A percentile compares a stretch with the other conserved stretches of the same genome.
These are phyloP conservation scores for Alosa sapidissima DNA, from an alignment of 2,797 vertebrate species.

Conservation along the genomic window DNA sequence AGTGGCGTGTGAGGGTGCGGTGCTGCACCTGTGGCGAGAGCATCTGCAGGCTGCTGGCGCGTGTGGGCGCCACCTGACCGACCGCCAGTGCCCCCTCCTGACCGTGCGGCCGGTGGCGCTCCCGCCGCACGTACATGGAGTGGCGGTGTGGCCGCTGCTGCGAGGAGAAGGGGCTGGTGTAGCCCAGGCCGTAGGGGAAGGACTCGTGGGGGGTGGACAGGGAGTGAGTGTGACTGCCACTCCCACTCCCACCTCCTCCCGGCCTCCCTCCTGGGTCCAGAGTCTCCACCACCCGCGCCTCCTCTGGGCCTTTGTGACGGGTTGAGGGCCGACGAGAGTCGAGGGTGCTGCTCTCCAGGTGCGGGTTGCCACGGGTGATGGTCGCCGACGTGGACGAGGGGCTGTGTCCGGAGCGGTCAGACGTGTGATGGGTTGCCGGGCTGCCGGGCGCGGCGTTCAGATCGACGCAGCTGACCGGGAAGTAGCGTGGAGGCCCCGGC, in stretches of 20 bases:
- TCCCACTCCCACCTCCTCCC: slow-evolving; percentile 56
- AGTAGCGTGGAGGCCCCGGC: slow-evolving; percentile 80
- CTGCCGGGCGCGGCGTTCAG: slow-evolving; percentile 87
- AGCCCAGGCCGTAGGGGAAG: slow-evolving; percentile 95
- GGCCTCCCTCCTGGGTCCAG: slow-evolving; percentile 77
- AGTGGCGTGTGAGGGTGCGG: slow-evolving; percentile 83
- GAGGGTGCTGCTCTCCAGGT: slow-evolving; percentile 89
- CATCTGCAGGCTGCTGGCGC: slow-evolving; percentile 96
- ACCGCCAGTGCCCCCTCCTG: slow-evolving; percentile 80
- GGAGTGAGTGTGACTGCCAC: slow-evolving; percentile 80
- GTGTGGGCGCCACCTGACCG: slow-evolving; percentile 88
- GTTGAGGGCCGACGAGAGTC: slow-evolving; percentile 88
- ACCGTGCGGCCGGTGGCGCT: slow-evolving; percentile 91
- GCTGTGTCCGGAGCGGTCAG: slow-evolving; percentile 90
- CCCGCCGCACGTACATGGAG: slow-evolving; percentile 97
- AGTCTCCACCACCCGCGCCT: slow-evolving; percentile 86
- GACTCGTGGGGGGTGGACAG: slow-evolving; percentile 93
- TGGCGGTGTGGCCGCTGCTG: slow-evolving; percentile 97
- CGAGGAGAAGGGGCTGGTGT: slow-evolving; percentile 97
- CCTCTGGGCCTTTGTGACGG: slow-evolving; percentile 91
- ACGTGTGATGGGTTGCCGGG: slow-evolving; percentile 78
- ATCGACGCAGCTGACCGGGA: slow-evolving; percentile 95
- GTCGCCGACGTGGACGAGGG: slow-evolving; percentile 58
- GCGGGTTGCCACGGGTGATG: slow-evolving; percentile 74
- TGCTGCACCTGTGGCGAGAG: slow-evolving; percentile 95